Evolutionary conservation across 2,888 invertebrate species (phyloP).

Genomic region (Strigamia transsilvanica): DNA sequence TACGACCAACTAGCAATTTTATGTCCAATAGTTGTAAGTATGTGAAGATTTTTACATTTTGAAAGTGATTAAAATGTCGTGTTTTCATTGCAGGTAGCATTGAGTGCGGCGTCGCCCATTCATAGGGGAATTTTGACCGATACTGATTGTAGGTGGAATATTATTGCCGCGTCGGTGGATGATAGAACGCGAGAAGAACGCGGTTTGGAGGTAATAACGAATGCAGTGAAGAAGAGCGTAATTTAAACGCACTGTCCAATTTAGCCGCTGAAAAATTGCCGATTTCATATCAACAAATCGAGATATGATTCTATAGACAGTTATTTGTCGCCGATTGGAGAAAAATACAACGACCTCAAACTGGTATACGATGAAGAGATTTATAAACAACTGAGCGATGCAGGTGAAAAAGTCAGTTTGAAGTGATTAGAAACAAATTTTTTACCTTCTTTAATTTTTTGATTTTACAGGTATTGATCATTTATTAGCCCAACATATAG

Average conservation of each 20-base stretch:
- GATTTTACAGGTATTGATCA: constrained; percentile 80
- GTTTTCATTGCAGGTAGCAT: constrained; percentile 75
- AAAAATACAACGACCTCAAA: constrained; percentile 92
- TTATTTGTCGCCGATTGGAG: constrained; percentile 89
- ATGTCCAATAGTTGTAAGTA: constrained; percentile 90
- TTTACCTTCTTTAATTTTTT: constrained; percentile 23
- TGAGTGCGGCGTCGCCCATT: constrained; percentile 95
- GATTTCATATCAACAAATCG: constrained; percentile 87
- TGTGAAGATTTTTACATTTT: not conserved
- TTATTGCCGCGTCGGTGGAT: constrained; percentile 95
- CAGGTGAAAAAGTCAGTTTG: constrained; percentile 66
- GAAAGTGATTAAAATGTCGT: not conserved
- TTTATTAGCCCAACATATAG: constrained; percentile 91
- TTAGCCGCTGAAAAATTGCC: constrained; percentile 73
- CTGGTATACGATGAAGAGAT: constrained; percentile 84
- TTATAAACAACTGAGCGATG: constrained; percentile 81
- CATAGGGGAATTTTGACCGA: constrained; percentile 94
- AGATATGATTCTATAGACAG: constrained; percentile 98
- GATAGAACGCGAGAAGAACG: constrained; percentile 92
- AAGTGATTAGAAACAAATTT: not conserved
- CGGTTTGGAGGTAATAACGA: constrained; percentile 70
- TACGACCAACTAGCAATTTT: constrained; percentile 97
- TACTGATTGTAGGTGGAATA: constrained; percentile 97
- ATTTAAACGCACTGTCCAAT: not conserved
- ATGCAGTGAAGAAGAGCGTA: not conserved